Evolutionary conservation across 2,888 invertebrate species (phyloP), one percentile per base, ranked within the genome.

Genomic region (Strigamia transsilvanica): DNA sequence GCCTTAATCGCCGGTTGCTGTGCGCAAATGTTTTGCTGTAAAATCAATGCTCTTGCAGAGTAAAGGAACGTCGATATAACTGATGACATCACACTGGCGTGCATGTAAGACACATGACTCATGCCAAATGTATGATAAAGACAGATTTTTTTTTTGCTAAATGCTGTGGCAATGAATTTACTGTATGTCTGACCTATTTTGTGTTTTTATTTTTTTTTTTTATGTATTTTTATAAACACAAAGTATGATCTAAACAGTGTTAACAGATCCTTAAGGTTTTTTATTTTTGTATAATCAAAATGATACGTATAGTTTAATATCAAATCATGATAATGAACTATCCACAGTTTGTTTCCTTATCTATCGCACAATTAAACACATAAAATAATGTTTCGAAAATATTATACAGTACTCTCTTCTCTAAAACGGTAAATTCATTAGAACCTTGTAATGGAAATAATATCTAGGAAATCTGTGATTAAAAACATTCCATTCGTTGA

Each of bases 41-140:
- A 56, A 56, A 56, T 56, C 56, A 56, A 56, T 56, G 56, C 56
- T 56, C 56, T 18, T 21, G 21, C 56, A 56, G 56, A 56, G 56
- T 56, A 56, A 56, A 56, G 56, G 56, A 56, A 56, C 56, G 56
- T 56, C 56, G 56, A 56, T 56, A 56, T n/a, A 56, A 56, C 56
- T 56, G 56, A 56, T 56, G 56, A 56, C 56, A 56, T 56, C 56
- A 56, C 56, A 56, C 15, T 56, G 46, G 56, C 56, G 56, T 56
- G 56, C 56, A 18, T 56, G 46, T 46, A 27, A 27, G 27, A 27
- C 3, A 18, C 56, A 56, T 56, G 56, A 56, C 56, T 56, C 56
- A 56, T 56, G 0, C 56, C 46, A n/a, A 56, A n/a, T 56, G 56
- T 21, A 15, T 56, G n/a, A 56, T 56, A 56, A 18, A 9, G 9